Conservation (phyloP, 2,888 invertebrate species). For the Mesorhabditis spiculigera region DNA sequence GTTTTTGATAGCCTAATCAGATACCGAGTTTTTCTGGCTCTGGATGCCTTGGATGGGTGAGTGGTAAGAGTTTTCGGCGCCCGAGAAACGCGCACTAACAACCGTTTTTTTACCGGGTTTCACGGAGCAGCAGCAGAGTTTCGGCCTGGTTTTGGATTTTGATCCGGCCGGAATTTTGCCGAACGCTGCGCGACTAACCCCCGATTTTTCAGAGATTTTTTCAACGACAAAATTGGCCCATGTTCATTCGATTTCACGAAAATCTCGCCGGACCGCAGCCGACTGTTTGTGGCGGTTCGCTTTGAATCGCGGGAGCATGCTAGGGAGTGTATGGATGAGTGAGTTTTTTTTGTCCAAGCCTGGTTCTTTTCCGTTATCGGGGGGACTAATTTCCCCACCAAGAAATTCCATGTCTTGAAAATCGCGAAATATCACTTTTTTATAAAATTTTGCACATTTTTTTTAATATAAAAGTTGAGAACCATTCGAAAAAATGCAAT, state of each 20-base stretch:
- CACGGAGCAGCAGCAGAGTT: too few species aligned
- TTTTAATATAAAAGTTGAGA: not conserved
- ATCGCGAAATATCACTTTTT: not conserved
- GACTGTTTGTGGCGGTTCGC: slow-evolving; percentile 52
- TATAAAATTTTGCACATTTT: slow-evolving; percentile 8
- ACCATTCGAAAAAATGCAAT: not conserved
- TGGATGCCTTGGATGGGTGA: too few species aligned
- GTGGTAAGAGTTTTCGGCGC: too few species aligned
- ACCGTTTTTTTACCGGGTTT: too few species aligned
- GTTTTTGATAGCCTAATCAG: too few species aligned
- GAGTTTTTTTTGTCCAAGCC: not conserved
- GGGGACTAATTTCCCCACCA: too few species aligned
- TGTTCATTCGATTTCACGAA: slow-evolving; percentile 56
- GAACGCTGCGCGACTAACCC: too few species aligned
- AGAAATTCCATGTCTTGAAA: too few species aligned
- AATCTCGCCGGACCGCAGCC: slow-evolving; percentile 35
- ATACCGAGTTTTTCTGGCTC: too few species aligned
- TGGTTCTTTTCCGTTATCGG: not conserved
- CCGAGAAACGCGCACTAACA: too few species aligned
- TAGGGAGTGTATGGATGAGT: slow-evolving; percentile 44
- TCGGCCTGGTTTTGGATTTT: too few species aligned
- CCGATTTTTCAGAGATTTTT: slow-evolving; percentile 46
- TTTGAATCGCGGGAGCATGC: slow-evolving; percentile 52
- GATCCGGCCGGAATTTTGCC: too few species aligned
- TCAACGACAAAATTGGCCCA: slow-evolving; percentile 49